Conservation (phyloP, 2,113 vertebrate species). For the Prinia subflava region DNA sequence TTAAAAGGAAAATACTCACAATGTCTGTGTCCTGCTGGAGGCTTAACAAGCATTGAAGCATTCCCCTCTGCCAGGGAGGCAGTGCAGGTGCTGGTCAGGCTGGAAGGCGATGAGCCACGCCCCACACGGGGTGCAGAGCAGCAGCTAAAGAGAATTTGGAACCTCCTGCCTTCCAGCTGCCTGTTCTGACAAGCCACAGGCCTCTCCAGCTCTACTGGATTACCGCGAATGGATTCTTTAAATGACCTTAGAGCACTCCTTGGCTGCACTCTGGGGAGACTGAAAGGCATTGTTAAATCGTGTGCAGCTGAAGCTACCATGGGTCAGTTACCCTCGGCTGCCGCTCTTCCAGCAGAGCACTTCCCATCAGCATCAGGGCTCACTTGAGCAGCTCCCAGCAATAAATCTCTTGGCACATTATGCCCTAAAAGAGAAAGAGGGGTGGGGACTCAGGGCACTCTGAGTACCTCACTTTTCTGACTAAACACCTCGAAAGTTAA, state of each 20-base stretch:
- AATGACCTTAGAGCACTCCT: background rate
- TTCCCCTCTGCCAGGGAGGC: background rate
- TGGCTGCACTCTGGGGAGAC: background rate
- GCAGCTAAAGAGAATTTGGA: background rate
- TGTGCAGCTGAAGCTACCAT: background rate
- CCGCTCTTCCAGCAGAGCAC: background rate
- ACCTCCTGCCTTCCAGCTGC: background rate
- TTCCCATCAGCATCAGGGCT: background rate
- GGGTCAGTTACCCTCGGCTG: background rate
- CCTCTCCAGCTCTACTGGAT: background rate
- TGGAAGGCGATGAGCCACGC: background rate
- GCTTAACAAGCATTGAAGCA: background rate
- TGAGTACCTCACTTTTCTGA: background rate
- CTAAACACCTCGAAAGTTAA: background rate
- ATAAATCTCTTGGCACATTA: background rate
- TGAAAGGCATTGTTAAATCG: background rate
- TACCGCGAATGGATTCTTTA: background rate
- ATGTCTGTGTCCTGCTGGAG: background rate
- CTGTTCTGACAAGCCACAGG: background rate
- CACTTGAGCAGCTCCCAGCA: background rate
- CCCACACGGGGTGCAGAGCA: rapidly evolving
- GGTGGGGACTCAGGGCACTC: background rate
- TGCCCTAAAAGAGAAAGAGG: background rate
- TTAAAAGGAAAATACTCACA: background rate
- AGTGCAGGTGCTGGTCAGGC: background rate